Conservation (phyloP, 2,113 vertebrate genomes). For the Trogon surrucura region DNA sequence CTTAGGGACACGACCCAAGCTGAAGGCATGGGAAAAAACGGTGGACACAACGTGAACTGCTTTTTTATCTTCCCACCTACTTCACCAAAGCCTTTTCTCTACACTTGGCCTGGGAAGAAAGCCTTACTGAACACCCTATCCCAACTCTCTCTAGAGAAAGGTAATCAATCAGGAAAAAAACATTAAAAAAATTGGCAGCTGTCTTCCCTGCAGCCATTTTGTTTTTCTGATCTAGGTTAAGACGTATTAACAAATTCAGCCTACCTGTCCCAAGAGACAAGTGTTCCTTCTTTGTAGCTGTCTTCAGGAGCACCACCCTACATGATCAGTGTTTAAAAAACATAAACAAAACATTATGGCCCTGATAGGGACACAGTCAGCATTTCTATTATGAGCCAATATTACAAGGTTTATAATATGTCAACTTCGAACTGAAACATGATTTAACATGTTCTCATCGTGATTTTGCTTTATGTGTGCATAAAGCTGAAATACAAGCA, state of each 20-base stretch:
- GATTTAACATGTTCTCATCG: background rate
- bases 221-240: background rate
- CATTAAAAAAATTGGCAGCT: background rate
- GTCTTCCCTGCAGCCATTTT: background rate
- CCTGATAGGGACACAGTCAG: background rate
- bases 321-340: slow-evolving; percentile 25
- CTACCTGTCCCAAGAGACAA: slow-evolving; percentile 85
- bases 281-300: slow-evolving; percentile 77
- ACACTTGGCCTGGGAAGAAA: background rate
- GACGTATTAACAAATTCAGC: background rate
- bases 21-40: background rate
- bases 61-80: background rate
- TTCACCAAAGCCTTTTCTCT: background rate
- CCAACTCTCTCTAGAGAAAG: background rate
- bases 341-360: background rate
- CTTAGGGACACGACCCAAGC: background rate
- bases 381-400: background rate
- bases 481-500: background rate
- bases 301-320: slow-evolving; percentile 88
- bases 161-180: background rate
- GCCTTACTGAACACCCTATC: background rate
- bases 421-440: background rate
- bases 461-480: background rate
- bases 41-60: background rate
- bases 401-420: background rate